These are phyloP conservation scores for Ellobium chinense DNA, from an alignment of 2,888 invertebrate genomes.

Conservation along the genomic window DNA sequence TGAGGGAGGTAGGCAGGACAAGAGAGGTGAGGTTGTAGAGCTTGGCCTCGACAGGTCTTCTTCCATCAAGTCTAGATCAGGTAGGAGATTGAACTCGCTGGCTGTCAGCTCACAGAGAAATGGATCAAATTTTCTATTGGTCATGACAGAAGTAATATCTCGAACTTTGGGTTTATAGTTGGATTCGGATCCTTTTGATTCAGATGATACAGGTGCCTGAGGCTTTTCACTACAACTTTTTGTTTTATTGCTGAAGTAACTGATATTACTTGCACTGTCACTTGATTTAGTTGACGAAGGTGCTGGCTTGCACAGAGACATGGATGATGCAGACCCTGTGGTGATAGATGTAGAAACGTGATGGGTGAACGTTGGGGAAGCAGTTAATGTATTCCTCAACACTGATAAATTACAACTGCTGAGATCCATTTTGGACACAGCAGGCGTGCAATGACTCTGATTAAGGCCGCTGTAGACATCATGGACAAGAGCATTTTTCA, in stretches of 20 bases:
- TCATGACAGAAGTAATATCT: too few species aligned
- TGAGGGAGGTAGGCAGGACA: neutral
- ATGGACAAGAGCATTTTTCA: too few species aligned
- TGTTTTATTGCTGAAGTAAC: neutral
- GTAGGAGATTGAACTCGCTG: neutral
- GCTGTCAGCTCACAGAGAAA: conserved; percentile 14
- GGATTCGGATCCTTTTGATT: too few species aligned
- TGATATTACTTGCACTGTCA: neutral
- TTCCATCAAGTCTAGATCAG: neutral
- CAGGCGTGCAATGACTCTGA: too few species aligned
- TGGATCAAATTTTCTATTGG: conserved; percentile 22
- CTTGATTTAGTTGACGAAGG: too few species aligned
- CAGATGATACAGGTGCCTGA: neutral
- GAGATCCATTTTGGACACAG: too few species aligned
- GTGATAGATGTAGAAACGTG: neutral
- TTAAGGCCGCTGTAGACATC: too few species aligned
- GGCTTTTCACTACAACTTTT: neutral
- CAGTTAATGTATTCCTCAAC: too few species aligned
- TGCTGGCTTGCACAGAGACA: too few species aligned
- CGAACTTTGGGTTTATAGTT: too few species aligned
- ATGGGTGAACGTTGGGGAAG: too few species aligned
- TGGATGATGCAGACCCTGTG: neutral
- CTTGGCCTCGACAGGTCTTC: neutral
- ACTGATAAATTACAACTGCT: too few species aligned
- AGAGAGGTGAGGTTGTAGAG: neutral